Evolutionary conservation across 2,888 invertebrate species (phyloP).

Genomic region (Matsumyia berberina): DNA sequence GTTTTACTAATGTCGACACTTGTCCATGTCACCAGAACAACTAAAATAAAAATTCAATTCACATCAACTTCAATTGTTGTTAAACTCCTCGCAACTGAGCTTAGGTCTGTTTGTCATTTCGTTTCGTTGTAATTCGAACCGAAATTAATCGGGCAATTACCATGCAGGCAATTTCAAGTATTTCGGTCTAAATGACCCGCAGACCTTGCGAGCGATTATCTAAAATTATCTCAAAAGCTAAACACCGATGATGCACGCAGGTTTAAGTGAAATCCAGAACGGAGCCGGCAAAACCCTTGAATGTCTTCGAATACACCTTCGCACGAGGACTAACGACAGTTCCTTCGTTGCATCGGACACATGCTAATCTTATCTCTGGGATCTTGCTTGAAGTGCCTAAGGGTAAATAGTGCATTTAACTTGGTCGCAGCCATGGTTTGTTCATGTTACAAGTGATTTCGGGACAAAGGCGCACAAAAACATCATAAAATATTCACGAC

Average conservation of each 20-base stretch:
- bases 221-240: constrained; percentile 62
- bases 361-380: constrained; percentile 36
- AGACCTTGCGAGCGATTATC: constrained; percentile 54
- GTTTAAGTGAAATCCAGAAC: constrained; percentile 5
- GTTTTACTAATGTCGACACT: constrained; percentile 23
- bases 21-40: constrained; percentile 39
- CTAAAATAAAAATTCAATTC: constrained; percentile 48
- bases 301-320: constrained; percentile 31
- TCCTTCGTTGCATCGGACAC: neutral
- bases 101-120: constrained; percentile 26
- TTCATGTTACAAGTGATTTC: constrained; percentile 43
- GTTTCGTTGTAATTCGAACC: constrained; percentile 45
- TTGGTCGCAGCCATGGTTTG: constrained; percentile 30
- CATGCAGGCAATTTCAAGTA: constrained; percentile 54
- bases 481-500: constrained; percentile 69
- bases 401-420: constrained; percentile 63
- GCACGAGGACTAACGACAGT: constrained; percentile 13
- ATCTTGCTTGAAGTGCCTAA: constrained; percentile 33
- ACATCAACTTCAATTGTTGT: constrained; percentile 33
- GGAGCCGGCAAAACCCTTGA: neutral
- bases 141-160: constrained; percentile 66
- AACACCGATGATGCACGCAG: constrained; percentile 53
- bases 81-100: constrained; percentile 23
- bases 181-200: constrained; percentile 54
- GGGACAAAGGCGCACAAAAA: constrained; percentile 24